These are phyloP conservation scores for Helostoma temminkii DNA, from an alignment of 2,797 vertebrate genomes.

Conservation along the genomic window DNA sequence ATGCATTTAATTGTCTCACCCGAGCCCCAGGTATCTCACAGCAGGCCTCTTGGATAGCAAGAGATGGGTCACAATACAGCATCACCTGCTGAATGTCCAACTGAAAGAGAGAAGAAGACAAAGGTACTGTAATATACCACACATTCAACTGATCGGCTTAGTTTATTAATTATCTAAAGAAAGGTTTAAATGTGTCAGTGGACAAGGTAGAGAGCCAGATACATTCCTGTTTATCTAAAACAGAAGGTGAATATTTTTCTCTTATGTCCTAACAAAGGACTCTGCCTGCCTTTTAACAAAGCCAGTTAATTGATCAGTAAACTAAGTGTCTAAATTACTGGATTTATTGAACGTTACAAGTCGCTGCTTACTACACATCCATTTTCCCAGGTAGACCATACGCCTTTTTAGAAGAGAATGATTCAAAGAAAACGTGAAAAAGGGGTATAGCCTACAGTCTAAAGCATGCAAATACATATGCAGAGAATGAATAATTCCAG, in stretches of 20 bases:
- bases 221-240: slow-evolving; percentile 53
- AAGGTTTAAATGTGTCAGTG: slow-evolving; percentile 50
- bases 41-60: slow-evolving; percentile 92
- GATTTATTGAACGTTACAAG: slow-evolving; percentile 63
- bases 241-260: slow-evolving; percentile 33
- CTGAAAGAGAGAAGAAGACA: slow-evolving; percentile 71
- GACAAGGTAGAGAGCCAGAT: slow-evolving; percentile 49
- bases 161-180: slow-evolving; percentile 37
- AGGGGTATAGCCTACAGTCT: slow-evolving; percentile 18
- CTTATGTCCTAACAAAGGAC: slow-evolving; percentile 27
- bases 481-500: slow-evolving; percentile 16
- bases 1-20: slow-evolving; percentile 78
- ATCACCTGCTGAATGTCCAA: slow-evolving; percentile 93
- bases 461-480: slow-evolving; percentile 16
- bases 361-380: slow-evolving; percentile 31
- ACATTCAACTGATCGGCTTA: neutral
- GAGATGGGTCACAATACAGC: slow-evolving; percentile 90
- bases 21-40: slow-evolving; percentile 91
- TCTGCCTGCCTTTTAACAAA: slow-evolving; percentile 47
- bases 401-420: slow-evolving; percentile 56
- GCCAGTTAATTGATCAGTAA: slow-evolving; percentile 66
- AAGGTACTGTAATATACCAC: neutral
- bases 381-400: slow-evolving; percentile 22
- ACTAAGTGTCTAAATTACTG: slow-evolving; percentile 61
- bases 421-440: slow-evolving; percentile 42